Conservation (phyloP, 2,113 vertebrate species). For the Colinus virginianus region DNA sequence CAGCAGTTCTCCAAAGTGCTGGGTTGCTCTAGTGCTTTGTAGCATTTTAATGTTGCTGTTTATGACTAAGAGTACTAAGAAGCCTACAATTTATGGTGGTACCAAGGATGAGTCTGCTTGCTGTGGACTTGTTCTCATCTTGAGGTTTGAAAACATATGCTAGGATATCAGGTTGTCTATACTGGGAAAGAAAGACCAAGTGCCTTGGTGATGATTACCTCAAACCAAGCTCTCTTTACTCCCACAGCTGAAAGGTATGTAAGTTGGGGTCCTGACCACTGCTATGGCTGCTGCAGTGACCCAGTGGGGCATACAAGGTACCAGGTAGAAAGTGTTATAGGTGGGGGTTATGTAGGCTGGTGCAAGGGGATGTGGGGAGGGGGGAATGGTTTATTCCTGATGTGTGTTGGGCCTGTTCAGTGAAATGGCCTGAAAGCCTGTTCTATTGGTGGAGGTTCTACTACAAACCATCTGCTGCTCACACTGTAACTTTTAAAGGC, state of each 20-base stretch:
- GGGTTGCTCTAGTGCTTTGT: background rate
- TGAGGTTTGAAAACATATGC: background rate
- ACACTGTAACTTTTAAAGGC: background rate
- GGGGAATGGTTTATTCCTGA: background rate
- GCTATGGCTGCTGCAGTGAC: background rate
- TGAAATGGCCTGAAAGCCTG: background rate
- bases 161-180: background rate
- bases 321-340: background rate
- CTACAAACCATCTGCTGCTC: background rate
- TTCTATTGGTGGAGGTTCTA: background rate
- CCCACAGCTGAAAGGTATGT: background rate
- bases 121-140: background rate
- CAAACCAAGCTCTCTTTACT: background rate
- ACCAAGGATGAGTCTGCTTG: background rate
- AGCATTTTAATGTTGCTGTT: fast-evolving
- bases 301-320: background rate
- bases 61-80: background rate
- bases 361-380: background rate
- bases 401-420: fast-evolving
- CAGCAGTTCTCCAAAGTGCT: background rate
- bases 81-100: background rate
- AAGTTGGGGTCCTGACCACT: background rate
- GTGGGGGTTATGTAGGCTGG: too few relatives aligned
- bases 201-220: background rate
- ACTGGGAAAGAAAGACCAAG: background rate